Conservation (phyloP, 2,113 vertebrate genomes). For the Nerophis lumbriciformis region DNA sequence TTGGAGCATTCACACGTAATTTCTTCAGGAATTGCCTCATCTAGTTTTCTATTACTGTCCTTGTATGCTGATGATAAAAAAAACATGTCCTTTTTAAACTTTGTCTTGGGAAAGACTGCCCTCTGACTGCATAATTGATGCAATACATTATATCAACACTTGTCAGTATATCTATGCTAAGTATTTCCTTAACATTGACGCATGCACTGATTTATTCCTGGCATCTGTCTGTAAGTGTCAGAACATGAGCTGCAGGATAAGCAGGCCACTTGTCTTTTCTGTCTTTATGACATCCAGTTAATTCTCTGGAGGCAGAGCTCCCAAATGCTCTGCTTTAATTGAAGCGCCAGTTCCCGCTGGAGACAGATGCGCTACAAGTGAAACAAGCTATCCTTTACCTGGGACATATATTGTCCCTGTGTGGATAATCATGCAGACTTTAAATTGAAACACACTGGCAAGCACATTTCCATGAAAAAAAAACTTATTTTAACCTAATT, state of each 20-base stretch:
- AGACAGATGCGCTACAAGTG: conserved; percentile 50
- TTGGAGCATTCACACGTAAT: too few species aligned
- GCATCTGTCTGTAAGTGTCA: conserved; percentile 30
- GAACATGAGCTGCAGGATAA: conserved; percentile 32
- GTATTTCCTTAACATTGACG: conserved; percentile 7
- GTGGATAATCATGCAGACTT: conserved; percentile 13
- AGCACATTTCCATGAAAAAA: conserved; percentile 25
- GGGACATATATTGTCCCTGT: conserved; percentile 49
- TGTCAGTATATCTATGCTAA: conserved; percentile 17
- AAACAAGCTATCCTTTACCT: conserved; percentile 42
- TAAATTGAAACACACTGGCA: background rate
- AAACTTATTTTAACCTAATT: conserved; percentile 47
- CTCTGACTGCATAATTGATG: too few species aligned
- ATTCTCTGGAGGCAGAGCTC: conserved; percentile 32
- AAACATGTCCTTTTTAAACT: too few species aligned
- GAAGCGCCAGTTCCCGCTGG: conserved; percentile 13
- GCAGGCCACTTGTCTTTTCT: conserved; percentile 35
- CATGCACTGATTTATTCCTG: conserved; percentile 47
- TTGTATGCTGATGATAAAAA: too few species aligned
- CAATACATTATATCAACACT: too few species aligned
- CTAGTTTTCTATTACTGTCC: too few species aligned
- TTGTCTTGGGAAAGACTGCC: too few species aligned
- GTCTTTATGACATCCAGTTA: conserved; percentile 50
- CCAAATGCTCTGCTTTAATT: conserved; percentile 48
- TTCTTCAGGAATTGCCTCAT: too few species aligned